Evolutionary conservation across 2,888 invertebrate genomes (phyloP), one percentile per base, ranked within the genome.

Genomic region (Drosophila lutescens): DNA sequence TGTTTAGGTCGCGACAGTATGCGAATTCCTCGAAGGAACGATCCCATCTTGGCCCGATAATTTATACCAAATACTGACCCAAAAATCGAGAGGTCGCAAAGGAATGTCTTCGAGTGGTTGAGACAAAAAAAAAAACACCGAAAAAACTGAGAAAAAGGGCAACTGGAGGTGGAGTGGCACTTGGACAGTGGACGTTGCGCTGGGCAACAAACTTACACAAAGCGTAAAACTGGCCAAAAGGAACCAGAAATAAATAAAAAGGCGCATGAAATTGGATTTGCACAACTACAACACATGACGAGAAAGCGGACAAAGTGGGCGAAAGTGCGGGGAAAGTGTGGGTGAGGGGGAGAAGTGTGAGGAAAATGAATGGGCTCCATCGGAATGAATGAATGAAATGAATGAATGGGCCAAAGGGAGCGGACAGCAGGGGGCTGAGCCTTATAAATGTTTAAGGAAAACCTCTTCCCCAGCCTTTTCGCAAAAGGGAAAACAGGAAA

Each of bases 231-330:
- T 61, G 34, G 17, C 69, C 69, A 61, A 65, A 44, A 36, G 57
- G 54, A 57, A 57, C 50, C 63, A 49, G 51, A 60, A 57, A 65
- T 51, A 68, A 57, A 62, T 57, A 58, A 61, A 63, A 69, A 57
- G 63, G 58, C 61, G 49, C 63, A 59, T 75, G 53, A 80, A 82
- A 86, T 82, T 77, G 68, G 74, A 86, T 83, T 83, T 76, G 71
- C 67, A 66, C 67, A 62, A 63, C 56, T 44, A 62, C 51, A 79
- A 66, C 69, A 66, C 74, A 84, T 67, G 67, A 55, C 43, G 59
- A 44, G 40, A 47, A 57, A 57, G 57, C 40, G 36, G 65, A 38
- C 49, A 49, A 61, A 10, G 40, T 23, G 34, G 13, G 44, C 6
- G 26, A 26, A 26, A 44, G 44, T 44, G 15, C 8, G n/a, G 13